Percentiles rank a stretch among this genome's conserved stretches.
Evolutionary conservation across 2,113 vertebrate species (phyloP).

Genomic region (Aythya baeri): DNA sequence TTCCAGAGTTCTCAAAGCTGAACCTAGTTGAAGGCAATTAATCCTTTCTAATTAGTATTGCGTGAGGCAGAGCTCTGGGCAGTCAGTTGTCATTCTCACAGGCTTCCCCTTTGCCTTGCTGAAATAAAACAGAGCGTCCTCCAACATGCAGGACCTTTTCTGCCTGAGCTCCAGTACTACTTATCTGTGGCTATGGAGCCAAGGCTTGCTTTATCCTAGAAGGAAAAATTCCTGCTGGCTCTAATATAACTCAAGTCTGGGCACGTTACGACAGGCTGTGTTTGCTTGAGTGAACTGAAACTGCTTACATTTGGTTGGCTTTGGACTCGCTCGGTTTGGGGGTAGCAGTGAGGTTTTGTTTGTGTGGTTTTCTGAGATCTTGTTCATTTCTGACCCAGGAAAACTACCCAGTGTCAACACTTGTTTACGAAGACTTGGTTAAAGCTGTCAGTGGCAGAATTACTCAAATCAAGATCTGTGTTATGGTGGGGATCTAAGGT

Average conservation of each 20-base stretch:
- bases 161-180: accelerated
- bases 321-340: background rate
- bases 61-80: background rate
- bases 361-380: background rate
- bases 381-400: background rate
- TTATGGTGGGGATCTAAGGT: background rate
- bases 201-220: background rate
- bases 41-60: background rate
- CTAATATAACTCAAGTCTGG: background rate
- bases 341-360: background rate
- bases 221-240: background rate
- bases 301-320: background rate
- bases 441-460: background rate
- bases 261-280: background rate
- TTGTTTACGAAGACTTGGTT: accelerated
- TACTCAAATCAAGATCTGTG: background rate
- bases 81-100: background rate
- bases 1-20: background rate
- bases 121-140: background rate
- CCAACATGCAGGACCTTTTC: background rate
- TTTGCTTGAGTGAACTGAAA: background rate
- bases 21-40: background rate
- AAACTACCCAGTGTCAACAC: background rate
- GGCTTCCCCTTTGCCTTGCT: background rate
- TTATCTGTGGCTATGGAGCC: background rate